These are phyloP conservation scores for Callocephalon fimbriatum DNA, from an alignment of 2,113 vertebrate species.

Conservation along the genomic window DNA sequence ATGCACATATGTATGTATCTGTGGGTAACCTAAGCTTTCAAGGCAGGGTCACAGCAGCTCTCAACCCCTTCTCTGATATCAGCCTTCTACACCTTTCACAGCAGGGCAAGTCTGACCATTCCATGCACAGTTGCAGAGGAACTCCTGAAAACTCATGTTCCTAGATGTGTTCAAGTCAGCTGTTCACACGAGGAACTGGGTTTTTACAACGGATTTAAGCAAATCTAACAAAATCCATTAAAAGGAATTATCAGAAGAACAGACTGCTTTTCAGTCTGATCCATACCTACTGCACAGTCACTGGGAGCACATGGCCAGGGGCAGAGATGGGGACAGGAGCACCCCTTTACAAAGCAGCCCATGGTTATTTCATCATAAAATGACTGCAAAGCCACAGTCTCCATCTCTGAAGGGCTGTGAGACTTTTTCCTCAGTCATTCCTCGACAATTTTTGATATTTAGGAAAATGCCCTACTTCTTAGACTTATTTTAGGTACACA, in stretches of 20 bases:
- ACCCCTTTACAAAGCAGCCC: not conserved
- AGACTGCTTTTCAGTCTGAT: not conserved
- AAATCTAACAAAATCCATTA: not conserved
- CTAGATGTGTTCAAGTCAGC: not conserved
- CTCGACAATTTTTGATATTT: not conserved
- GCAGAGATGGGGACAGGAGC: not conserved
- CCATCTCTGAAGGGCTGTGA: not conserved
- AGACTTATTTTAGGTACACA: not conserved
- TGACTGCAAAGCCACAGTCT: not conserved
- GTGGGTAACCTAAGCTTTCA: not conserved
- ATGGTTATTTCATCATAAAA: not conserved
- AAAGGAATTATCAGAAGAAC: not conserved
- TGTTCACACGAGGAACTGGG: not conserved
- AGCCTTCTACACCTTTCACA: not conserved
- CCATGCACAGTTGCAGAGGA: not conserved
- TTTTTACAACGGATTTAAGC: not conserved
- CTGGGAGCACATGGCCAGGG: not conserved
- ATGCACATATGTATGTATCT: fast-evolving
- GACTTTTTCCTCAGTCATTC: not conserved
- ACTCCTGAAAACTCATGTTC: not conserved
- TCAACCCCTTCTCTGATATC: not conserved
- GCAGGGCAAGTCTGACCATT: not conserved
- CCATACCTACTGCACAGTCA: not conserved
- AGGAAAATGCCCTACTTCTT: not conserved
- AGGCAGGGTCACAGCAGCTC: not conserved